A percentile compares a stretch with the other conserved stretches of the same genome.
These are phyloP conservation scores for Eretmocerus hayati DNA, from an alignment of 2,888 invertebrate genomes.

Conservation along the genomic window DNA sequence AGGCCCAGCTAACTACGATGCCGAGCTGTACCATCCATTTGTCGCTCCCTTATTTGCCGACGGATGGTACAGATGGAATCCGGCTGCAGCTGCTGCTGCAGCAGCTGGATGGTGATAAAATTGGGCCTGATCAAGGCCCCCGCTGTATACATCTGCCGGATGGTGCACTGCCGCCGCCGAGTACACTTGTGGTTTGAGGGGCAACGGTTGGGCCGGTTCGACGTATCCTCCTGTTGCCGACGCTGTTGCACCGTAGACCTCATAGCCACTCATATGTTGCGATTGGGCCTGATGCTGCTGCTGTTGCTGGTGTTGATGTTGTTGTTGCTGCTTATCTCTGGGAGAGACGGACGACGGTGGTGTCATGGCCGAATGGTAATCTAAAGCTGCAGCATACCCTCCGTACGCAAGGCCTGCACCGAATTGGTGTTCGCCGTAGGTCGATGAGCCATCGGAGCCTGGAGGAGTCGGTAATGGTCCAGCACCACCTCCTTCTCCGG, in stretches of 20 bases:
- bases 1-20: constrained; percentile 57
- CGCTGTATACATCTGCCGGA: constrained; percentile 53
- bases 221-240: constrained; percentile 49
- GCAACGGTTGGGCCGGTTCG: constrained; percentile 61
- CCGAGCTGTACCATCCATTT: constrained; percentile 72
- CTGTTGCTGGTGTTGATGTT: constrained; percentile 50
- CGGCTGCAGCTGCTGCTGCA: constrained; percentile 55
- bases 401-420: constrained; percentile 46
- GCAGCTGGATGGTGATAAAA: constrained; percentile 71
- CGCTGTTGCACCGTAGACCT: constrained; percentile 53
- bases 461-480: constrained; percentile 80
- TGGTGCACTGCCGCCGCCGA: constrained; percentile 54
- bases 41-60: constrained; percentile 61
- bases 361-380: constrained; percentile 91
- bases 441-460: constrained; percentile 74
- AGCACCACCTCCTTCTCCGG: constrained; percentile 24
- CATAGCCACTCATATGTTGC: constrained; percentile 64
- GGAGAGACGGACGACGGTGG: constrained; percentile 97
- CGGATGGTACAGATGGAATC: constrained; percentile 85
- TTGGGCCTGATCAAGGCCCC: constrained; percentile 70
- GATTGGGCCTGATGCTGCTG: constrained; percentile 55
- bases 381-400: constrained; percentile 64
- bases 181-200: constrained; percentile 86
- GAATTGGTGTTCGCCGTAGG: constrained; percentile 63
- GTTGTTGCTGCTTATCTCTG: constrained; percentile 71